Evolutionary conservation across 2,113 vertebrate genomes (phyloP).

Genomic region (Cepphus grylle): DNA sequence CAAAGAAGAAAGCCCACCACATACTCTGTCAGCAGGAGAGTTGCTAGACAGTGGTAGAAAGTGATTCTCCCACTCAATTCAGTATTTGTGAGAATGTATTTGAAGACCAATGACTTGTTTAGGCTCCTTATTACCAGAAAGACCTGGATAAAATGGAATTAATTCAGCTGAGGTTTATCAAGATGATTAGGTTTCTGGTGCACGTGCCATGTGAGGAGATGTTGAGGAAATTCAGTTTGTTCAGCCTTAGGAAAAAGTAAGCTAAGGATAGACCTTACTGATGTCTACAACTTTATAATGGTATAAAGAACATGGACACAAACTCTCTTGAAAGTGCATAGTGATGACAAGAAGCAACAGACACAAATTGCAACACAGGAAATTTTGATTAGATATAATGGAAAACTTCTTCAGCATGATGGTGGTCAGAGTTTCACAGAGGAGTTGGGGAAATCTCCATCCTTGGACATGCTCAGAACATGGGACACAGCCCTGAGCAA

Average conservation of each 20-base stretch:
- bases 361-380: not conserved
- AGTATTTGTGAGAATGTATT: not conserved
- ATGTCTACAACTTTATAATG: not conserved
- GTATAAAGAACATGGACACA: not conserved
- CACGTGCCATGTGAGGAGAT: not conserved
- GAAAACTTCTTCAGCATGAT: not conserved
- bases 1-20: not conserved
- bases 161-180: not conserved
- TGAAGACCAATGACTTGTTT: not conserved
- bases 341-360: not conserved
- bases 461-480: not conserved
- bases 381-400: not conserved
- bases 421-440: not conserved
- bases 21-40: not conserved
- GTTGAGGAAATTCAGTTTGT: not conserved
- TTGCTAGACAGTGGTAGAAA: not conserved
- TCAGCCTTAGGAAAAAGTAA: not conserved
- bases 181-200: not conserved
- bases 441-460: not conserved
- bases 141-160: not conserved
- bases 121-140: not conserved
- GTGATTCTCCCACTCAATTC: accelerated
- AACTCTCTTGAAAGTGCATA: not conserved
- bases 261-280: not conserved
- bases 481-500: not conserved